These are phyloP conservation scores for Serranus cabrilla DNA, from an alignment of 2,797 vertebrate genomes.

Conservation along the genomic window DNA sequence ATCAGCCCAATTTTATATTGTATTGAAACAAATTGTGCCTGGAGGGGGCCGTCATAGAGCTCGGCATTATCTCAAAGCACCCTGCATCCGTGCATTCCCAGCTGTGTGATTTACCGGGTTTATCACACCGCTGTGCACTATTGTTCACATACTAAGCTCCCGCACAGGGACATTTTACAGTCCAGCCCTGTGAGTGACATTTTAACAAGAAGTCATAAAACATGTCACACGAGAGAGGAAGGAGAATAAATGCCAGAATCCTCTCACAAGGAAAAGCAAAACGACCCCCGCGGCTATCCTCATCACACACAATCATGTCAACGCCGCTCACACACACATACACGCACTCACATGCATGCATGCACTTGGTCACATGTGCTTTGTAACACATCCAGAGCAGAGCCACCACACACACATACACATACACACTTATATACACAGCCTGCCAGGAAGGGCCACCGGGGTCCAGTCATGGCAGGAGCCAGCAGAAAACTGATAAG, in stretches of 20 bases:
- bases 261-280: conserved; percentile 57
- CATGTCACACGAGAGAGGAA: conserved; percentile 59
- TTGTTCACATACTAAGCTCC: conserved; percentile 69
- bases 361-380: conserved; percentile 30
- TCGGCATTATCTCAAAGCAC: conserved; percentile 51
- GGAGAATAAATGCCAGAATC: conserved; percentile 67
- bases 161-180: conserved; percentile 58
- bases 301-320: conserved; percentile 84
- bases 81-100: conserved; percentile 57
- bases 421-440: conserved; percentile 23
- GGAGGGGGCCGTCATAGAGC: conserved; percentile 37
- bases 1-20: conserved; percentile 51
- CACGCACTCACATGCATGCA: conserved; percentile 35
- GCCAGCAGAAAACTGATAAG: conserved; percentile 72
- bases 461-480: conserved; percentile 63
- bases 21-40: conserved; percentile 67
- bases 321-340: conserved; percentile 28
- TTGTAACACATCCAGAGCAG: conserved; percentile 18
- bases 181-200: conserved; percentile 74
- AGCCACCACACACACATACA: conserved; percentile 14
- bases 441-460: conserved; percentile 60
- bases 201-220: conserved; percentile 82
- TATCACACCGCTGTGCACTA: conserved; percentile 64
- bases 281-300: conserved; percentile 61
- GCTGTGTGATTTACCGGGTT: conserved; percentile 66